Conservation (phyloP, 2,113 vertebrate genomes). For the Rhipidura dahli region DNA sequence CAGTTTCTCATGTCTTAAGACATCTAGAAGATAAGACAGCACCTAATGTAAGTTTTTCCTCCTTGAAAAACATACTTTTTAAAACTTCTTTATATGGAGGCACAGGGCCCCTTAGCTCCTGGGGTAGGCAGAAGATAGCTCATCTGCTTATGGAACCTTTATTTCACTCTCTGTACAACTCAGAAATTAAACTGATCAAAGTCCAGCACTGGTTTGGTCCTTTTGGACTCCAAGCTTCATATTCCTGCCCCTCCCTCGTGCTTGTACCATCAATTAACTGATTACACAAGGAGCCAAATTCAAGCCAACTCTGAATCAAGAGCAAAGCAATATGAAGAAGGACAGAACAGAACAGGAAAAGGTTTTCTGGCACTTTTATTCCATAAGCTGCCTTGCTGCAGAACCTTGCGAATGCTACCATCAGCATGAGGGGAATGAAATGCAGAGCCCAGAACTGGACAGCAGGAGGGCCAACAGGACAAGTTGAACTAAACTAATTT, state of each 20-base stretch:
- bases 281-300: neutral
- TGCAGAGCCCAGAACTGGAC: neutral
- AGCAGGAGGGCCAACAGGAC: neutral
- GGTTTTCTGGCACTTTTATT: neutral
- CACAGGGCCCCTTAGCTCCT: neutral
- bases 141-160: neutral
- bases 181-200: neutral
- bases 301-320: neutral
- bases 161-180: neutral
- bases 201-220: neutral
- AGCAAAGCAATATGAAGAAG: neutral
- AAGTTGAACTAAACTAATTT: neutral
- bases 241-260: neutral
- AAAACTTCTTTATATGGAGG: neutral
- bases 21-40: neutral
- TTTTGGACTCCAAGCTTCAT: neutral
- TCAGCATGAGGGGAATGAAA: neutral
- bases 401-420: neutral
- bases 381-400: neutral
- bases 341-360: neutral
- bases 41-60: neutral
- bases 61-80: neutral
- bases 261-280: neutral
- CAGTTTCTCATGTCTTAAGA: neutral
- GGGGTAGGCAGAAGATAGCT: neutral